Base-by-base conservation (phyloP, 2,797 vertebrate species). In the Anableps anableps region DNA sequence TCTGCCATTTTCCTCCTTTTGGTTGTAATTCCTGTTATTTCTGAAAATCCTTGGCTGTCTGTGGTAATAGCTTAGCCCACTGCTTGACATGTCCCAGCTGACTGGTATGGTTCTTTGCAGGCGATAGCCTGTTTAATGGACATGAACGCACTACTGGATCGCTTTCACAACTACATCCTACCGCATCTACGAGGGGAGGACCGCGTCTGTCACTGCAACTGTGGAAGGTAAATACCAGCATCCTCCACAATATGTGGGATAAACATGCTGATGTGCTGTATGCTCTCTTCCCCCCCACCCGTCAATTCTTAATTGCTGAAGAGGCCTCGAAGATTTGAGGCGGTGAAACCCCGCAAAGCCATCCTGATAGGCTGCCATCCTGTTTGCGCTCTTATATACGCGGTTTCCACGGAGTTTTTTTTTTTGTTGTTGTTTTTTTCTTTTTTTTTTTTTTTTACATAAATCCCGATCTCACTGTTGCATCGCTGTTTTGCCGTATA, bases 121-220 rank as follows among this genome's bases (percentile, higher is more conserved):
- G 98, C 98, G 95, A 98, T 99, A 96, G 98, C 98, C 96, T 99
- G 98, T 97, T 97, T 99, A 96, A 98, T 99, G 98, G 98, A 99
- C 97, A 99, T 99, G 98, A 99, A 99, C 94, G 98, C 98, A 90
- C 97, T 99, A 96, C 95, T 99, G 97, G 98, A 99, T 95, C 98
- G 98, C 93, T 99, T 99, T 96, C 98, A 99, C 98, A 99, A 99
- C 97, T 99, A 99, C 96, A 99, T 99, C 96, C 93, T 99, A 96
- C 98, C 98, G 94, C 98, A 99, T 96, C 96, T 99, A 92, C 92
- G 98, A 96, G 98, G 98, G 94, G 98, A 99, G 93, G 98, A 99
- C 94, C 97, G 98, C 89, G 98, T 99, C 95, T 99, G 98, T 93
- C 98, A 99, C 95, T 99, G 98, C 98, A 99, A 99, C 97, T 99